Evolutionary conservation across 2,888 invertebrate genomes (phyloP), one percentile per base, ranked within the genome.

Genomic region (Incurvaria masculella): DNA sequence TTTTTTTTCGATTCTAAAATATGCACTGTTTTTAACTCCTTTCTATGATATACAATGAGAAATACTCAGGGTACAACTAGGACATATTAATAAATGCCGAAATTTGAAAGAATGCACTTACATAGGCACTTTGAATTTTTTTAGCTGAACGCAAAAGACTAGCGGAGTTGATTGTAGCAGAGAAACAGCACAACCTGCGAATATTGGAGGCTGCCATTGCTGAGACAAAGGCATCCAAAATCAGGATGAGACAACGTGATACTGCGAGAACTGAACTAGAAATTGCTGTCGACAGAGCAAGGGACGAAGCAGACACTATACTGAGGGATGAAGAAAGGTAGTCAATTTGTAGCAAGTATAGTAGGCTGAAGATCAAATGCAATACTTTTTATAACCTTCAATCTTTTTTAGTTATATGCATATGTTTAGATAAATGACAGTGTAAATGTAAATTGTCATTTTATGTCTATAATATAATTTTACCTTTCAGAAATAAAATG

Each of bases 401-500:
- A n/a, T n/a, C n/a, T n/a, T n/a, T n/a, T n/a, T n/a, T n/a, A n/a
- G n/a, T n/a, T n/a, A n/a, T n/a, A n/a, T n/a, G n/a, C n/a, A n/a
- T n/a, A n/a, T n/a, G n/a, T n/a, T n/a, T n/a, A n/a, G n/a, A n/a
- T n/a, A n/a, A n/a, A n/a, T n/a, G n/a, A n/a, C n/a, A n/a, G n/a
- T n/a, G n/a, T n/a, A n/a, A n/a, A n/a, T n/a, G n/a, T n/a, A 33
- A n/a, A 11, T 42, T 6, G 16, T n/a, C 21, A 20, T 45, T n/a
- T n/a, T n/a, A n/a, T n/a, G n/a, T n/a, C n/a, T 44, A 21, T 19
- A 40, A 21, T 21, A 23, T 17, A 45, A 45, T 21, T 38, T 47
- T 39, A 44, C 38, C 51, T 76, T 74, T 27, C 55, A 86, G 85
- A 42, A 71, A 72, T 49, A 81, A 81, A 63, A 76, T 85, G 55